Evolutionary conservation across 2,797 vertebrate genomes (phyloP), one percentile per base, ranked within the genome.

Genomic region (Sebastes minor): DNA sequence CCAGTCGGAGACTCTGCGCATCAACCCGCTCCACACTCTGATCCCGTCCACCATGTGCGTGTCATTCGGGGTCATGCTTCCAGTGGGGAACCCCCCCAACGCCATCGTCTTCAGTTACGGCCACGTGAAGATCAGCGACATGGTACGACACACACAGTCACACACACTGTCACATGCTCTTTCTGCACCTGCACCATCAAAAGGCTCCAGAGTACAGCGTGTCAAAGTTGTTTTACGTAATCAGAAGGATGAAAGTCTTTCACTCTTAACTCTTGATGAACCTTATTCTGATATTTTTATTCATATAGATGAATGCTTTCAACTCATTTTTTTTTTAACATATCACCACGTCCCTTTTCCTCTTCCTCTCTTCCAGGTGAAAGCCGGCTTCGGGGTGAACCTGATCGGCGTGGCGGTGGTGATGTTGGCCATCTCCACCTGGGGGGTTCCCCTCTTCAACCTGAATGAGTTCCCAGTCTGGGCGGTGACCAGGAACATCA

Each of bases 21-120:
- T 99, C 85, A 99, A 99, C 91, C 98, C 99, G 2, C 95, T 99
- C 72, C 97, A 99, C 92, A 99, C 98, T 7, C 94, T 99, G 89
- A 97, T 99, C 91, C 99, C 99, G 1, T 96, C 98, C 94, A 98
- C 99, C 87, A 98, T 99, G 97, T 99, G 98, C 22, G 98, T 99
- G 93, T 99, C 98, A 11, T 98, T 99, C 18, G 99, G 98, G 30
- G 98, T 99, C 92, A 99, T 99, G 98, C 95, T 99, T 88, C 98
- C 98, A 1, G 98, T 99, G 85, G 99, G 98, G 78, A 99, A 99
- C 88, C 99, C 99, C 59, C 98, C 99, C 80, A 99, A 99, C 4
- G 99, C 99, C 91, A 99, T 99, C 8, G 97, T 99, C 91, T 99
- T 99, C 95, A 99, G 97, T 94, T 99, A 99, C 0, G 97, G 98